Evolutionary conservation across 2,113 vertebrate species (phyloP), one percentile per base, ranked within the genome.

Genomic region (Melanerpes formicivorus): DNA sequence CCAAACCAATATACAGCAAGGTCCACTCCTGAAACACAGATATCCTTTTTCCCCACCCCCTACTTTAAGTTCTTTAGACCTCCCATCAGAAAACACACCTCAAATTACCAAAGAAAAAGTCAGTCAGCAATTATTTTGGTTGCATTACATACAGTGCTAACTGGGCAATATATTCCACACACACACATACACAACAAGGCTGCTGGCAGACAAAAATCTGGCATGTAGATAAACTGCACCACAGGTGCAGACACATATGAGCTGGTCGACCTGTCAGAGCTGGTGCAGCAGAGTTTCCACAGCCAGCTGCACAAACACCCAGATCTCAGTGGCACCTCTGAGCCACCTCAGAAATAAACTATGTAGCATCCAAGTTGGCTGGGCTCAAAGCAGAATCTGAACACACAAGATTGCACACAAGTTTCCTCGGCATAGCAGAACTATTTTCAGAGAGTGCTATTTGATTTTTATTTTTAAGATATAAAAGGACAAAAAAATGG

Each of bases 261-360:
- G 48, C 81, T 91, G 58, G 52, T 81, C 81, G 81, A 78, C 27
- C 62, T 58, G 72, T 29, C 65, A 23, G 88, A 30, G 75, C 67
- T 88, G 66, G 44, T 72, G 58, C 66, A 72, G 30, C 55, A 44
- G 62, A 77, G 62, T 52, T 88, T 93, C 88, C 80, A 90, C 58
- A 90, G 69, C 77, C 80, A 95, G 84, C 74, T 84, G 77, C 75
- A 76, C 50, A 94, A 94, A 94, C 76, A 86, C 27, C 79, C 3
- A 88, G 30, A 50, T 26, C 74, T 81, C 78, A 13, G 4, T 0
- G 76, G 64, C 78, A 80, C 55, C 72, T 66, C 56, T 80, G 46
- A 91, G 55, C 65, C 26, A 90, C 75, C 29, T 59, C 67, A 79
- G 62, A 84, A 84, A 73, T 46, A 91, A 92, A 21, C 55, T 87